Percentiles rank a stretch among this genome's conserved stretches.
phyloP scores from a whole-genome alignment of 2,888 invertebrate species.

The Ormyrus thymus region DNA sequence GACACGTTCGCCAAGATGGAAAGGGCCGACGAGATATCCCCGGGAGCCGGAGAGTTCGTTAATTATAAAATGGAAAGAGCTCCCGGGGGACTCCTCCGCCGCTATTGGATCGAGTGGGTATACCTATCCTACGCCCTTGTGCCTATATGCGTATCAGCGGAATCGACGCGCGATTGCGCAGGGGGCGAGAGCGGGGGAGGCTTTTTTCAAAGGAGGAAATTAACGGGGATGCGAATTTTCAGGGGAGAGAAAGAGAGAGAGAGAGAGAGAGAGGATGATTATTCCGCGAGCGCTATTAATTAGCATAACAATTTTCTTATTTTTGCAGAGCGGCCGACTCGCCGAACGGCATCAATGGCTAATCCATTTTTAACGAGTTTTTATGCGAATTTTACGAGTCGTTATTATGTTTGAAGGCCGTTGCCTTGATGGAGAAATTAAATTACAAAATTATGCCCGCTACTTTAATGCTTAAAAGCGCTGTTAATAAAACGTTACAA shows the following conservation, averaged over 20 bases:
- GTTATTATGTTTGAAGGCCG: slow-evolving; percentile 3
- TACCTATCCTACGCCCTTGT: slow-evolving; percentile 22
- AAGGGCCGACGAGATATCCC: slow-evolving; percentile 48
- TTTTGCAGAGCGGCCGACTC: slow-evolving; percentile 8
- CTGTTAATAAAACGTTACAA: no score
- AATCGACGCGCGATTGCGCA: slow-evolving; percentile 7
- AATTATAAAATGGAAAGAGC: slow-evolving; percentile 57
- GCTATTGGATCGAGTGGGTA: slow-evolving; percentile 51
- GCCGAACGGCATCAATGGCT: not conserved
- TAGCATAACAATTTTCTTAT: slow-evolving; percentile 36
- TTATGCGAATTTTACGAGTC: slow-evolving; percentile 3
- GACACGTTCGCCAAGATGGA: slow-evolving; percentile 32
- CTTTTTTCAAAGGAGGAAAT: slow-evolving; percentile 40
- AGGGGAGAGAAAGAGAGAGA: not conserved
- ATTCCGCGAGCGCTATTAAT: slow-evolving; percentile 27
- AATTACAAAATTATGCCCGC: not conserved
- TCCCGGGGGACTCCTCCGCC: slow-evolving; percentile 53
- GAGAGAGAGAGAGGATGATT: slow-evolving; percentile 16
- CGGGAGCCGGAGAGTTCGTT: slow-evolving; percentile 53
- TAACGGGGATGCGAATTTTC: slow-evolving; percentile 5
- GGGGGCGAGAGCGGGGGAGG: not conserved
- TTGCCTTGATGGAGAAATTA: not conserved
- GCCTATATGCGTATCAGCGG: slow-evolving; percentile 24
- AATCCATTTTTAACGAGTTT: not conserved
- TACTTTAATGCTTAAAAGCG: no score